phyloP scores from a whole-genome alignment of 1,140 invertebrate species.

The Dermatophagoides farinae region DNA sequence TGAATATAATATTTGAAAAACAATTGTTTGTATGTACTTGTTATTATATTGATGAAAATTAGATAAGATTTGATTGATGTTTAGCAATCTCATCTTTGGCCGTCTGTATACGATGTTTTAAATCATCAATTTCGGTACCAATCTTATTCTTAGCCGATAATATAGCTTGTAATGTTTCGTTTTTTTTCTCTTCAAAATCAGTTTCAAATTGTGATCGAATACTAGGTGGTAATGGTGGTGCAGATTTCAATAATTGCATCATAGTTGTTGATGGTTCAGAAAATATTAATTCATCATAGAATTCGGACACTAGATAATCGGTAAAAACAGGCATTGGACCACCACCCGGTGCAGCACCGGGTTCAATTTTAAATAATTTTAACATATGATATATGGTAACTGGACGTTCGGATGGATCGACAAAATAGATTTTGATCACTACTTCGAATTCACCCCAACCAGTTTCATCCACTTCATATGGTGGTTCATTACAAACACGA shows the following conservation, averaged over 20 bases:
- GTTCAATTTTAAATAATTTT: conserved; percentile 57
- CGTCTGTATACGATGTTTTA: conserved; percentile 62
- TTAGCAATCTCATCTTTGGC: conserved; percentile 72
- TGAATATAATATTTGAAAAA: too few relatives aligned
- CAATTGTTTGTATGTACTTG: too few relatives aligned
- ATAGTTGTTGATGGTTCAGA: conserved; percentile 79
- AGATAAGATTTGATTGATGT: neutral
- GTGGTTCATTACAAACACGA: conserved; percentile 69
- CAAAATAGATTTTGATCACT: conserved; percentile 91
- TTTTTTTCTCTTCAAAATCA: conserved; percentile 80
- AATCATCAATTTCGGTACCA: conserved; percentile 52
- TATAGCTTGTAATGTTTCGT: conserved; percentile 53
- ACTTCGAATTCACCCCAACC: conserved; percentile 99
- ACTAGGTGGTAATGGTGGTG: conserved; percentile 42
- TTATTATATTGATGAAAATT: too few relatives aligned
- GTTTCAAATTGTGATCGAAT: conserved; percentile 64
- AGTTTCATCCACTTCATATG: conserved; percentile 92
- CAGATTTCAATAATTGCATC: conserved; percentile 57
- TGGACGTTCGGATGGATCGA: conserved; percentile 62
- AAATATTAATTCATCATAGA: conserved; percentile 40
- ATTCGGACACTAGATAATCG: conserved; percentile 15
- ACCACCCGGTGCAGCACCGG: too few relatives aligned
- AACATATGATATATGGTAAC: conserved; percentile 87
- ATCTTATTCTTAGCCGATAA: conserved; percentile 61
- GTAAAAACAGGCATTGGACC: conserved; percentile 22